Evolutionary conservation across 2,113 vertebrate species (phyloP).

Genomic region (Hippocampus guttulatus): DNA sequence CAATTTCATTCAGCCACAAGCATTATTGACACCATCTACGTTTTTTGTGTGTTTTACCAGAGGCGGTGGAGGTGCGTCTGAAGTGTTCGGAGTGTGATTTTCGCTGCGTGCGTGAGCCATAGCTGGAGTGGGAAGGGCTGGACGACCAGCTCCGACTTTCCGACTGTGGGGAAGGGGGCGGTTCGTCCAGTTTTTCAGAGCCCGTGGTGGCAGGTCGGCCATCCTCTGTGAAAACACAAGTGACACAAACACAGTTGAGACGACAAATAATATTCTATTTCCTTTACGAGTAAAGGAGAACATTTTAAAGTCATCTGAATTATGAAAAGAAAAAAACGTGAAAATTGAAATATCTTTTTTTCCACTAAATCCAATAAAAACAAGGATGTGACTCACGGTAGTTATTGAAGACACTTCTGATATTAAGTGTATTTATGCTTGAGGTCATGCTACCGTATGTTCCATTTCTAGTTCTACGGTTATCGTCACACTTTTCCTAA

Average conservation of each 20-base stretch:
- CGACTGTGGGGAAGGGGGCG: slow-evolving; percentile 72
- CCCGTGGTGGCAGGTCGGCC: slow-evolving; percentile 62
- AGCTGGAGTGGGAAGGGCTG: slow-evolving; percentile 78
- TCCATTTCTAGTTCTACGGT: too few species aligned
- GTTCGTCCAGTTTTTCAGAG: slow-evolving; percentile 76
- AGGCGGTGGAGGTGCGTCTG: slow-evolving; percentile 78
- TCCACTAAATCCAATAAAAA: too few species aligned
- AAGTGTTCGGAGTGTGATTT: slow-evolving; percentile 79
- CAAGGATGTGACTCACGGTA: too few species aligned
- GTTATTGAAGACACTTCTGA: too few species aligned
- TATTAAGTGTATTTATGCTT: too few species aligned
- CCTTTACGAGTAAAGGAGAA: neutral
- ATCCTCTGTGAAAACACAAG: slow-evolving; percentile 68
- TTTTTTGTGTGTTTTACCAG: slow-evolving; percentile 71
- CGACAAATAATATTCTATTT: neutral
- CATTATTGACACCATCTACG: neutral
- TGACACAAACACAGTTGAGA: neutral
- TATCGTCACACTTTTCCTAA: too few species aligned
- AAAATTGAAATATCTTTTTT: too few species aligned
- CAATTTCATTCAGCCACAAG: neutral
- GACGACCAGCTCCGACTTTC: slow-evolving; percentile 79
- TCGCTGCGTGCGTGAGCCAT: slow-evolving; percentile 72
- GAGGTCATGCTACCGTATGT: too few species aligned
- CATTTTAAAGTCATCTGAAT: neutral
- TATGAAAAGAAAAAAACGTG: too few species aligned